These are phyloP conservation scores for Peribatodes rhomboidaria DNA, from an alignment of 2,888 invertebrate genomes.

Conservation along the genomic window DNA sequence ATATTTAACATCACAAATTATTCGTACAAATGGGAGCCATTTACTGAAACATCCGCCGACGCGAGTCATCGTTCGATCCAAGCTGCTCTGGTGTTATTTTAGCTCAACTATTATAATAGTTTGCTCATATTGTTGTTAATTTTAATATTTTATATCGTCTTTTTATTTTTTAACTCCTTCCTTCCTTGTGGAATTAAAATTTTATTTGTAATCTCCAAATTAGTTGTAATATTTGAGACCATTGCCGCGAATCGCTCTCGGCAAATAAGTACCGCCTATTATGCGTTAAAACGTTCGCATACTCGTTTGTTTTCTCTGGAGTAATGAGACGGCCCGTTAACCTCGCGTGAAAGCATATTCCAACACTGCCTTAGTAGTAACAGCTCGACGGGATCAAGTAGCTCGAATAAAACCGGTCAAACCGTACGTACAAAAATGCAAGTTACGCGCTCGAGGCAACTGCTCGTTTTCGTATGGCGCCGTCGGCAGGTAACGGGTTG, in stretches of 20 bases:
- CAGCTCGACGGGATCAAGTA: constrained; percentile 36
- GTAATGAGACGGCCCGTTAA: constrained; percentile 31
- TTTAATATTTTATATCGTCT: constrained; percentile 69
- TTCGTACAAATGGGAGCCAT: constrained; percentile 84
- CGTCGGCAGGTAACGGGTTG: constrained; percentile 44
- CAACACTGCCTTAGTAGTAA: constrained; percentile 39
- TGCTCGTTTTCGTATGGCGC: constrained; percentile 36
- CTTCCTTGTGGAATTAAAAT: constrained; percentile 70
- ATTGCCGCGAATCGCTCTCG: constrained; percentile 63
- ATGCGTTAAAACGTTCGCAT: constrained; percentile 29
- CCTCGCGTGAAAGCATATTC: constrained; percentile 36
- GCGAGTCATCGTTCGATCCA: constrained; percentile 72
- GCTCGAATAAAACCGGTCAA: constrained; percentile 45
- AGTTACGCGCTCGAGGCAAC: constrained; percentile 30
- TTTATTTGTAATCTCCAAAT: constrained; percentile 75
- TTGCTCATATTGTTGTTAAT: constrained; percentile 85
- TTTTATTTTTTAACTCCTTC: constrained; percentile 67
- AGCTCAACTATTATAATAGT: constrained; percentile 83
- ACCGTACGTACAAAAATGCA: constrained; percentile 39
- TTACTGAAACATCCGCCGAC: constrained; percentile 66
- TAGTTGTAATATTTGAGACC: constrained; percentile 72
- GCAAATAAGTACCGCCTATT: constrained; percentile 65
- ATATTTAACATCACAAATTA: constrained; percentile 83
- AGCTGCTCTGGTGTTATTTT: constrained; percentile 84
- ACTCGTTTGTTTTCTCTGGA: constrained; percentile 28